Conservation (phyloP, 2,113 vertebrate genomes). For the Gila orcuttii region DNA sequence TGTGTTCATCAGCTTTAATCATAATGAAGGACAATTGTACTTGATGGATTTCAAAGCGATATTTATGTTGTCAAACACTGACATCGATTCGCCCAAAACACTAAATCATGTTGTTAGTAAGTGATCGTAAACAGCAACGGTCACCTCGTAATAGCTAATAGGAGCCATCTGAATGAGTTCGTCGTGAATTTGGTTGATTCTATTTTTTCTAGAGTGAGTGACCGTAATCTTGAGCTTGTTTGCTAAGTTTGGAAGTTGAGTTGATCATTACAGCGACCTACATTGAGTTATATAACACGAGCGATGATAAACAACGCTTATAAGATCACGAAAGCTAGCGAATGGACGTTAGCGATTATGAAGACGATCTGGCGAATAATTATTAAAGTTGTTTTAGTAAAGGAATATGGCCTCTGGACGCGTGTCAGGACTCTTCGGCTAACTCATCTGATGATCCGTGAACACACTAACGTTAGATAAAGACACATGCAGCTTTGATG, state of each 20-base stretch:
- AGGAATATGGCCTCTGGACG: not conserved
- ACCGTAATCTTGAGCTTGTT: not conserved
- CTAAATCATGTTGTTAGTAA: not conserved
- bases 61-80: not conserved
- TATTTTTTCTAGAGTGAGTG: not conserved
- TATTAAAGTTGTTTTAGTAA: not conserved
- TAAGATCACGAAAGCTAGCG: not conserved
- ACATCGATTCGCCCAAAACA: slow-evolving; percentile 8
- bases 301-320: not conserved
- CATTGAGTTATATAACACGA: not conserved
- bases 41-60: not conserved
- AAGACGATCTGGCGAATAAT: not conserved
- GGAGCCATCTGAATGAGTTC: not conserved
- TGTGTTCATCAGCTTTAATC: slow-evolving; percentile 49
- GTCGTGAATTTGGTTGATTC: not conserved
- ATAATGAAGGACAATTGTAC: not conserved
- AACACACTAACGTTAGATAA: not conserved
- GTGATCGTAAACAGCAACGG: not conserved
- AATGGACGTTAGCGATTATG: not conserved
- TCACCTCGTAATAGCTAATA: not conserved
- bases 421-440: not conserved
- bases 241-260: slow-evolving; percentile 5
- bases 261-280: not conserved
- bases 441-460: not conserved
- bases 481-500: not conserved